These are phyloP conservation scores for Trichonephila inaurata DNA, from an alignment of 1,140 invertebrate genomes.

Conservation along the genomic window DNA sequence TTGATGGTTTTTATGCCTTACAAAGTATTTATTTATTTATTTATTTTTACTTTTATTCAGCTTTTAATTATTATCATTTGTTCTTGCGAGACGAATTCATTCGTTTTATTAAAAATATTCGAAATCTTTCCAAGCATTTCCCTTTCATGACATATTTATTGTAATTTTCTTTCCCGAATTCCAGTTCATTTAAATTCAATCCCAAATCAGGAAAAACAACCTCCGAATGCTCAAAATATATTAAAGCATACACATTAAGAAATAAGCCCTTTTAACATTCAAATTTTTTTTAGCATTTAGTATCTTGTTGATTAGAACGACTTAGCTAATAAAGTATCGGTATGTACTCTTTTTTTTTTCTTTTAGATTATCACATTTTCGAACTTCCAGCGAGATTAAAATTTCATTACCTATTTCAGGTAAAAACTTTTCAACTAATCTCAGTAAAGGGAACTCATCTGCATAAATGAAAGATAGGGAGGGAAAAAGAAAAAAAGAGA, in stretches of 20 bases:
- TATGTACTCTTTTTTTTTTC: background rate
- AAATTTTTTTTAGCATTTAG: background rate
- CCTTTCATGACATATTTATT: too few species aligned
- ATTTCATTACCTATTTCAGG: constrained; percentile 37
- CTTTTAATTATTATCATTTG: too few species aligned
- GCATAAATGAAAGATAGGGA: constrained; percentile 33
- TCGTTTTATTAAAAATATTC: too few species aligned
- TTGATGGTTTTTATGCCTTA: too few species aligned
- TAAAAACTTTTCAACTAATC: background rate
- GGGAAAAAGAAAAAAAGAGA: background rate
- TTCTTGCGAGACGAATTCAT: too few species aligned
- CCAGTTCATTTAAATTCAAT: too few species aligned
- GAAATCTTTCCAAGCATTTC: too few species aligned
- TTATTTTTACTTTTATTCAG: too few species aligned
- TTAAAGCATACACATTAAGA: background rate
- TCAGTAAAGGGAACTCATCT: constrained; percentile 4
- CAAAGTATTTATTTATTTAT: too few species aligned
- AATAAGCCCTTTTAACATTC: background rate
- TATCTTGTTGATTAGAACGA: background rate
- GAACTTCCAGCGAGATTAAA: constrained; percentile 14
- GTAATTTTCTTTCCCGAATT: too few species aligned
- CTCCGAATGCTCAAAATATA: too few species aligned
- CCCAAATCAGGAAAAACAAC: too few species aligned
- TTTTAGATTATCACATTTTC: background rate
- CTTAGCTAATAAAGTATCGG: background rate